A percentile compares a stretch with the other conserved stretches of the same genome.
phyloP scores from a whole-genome alignment of 2,888 invertebrate species.

The Temnothorax rugatulus region DNA sequence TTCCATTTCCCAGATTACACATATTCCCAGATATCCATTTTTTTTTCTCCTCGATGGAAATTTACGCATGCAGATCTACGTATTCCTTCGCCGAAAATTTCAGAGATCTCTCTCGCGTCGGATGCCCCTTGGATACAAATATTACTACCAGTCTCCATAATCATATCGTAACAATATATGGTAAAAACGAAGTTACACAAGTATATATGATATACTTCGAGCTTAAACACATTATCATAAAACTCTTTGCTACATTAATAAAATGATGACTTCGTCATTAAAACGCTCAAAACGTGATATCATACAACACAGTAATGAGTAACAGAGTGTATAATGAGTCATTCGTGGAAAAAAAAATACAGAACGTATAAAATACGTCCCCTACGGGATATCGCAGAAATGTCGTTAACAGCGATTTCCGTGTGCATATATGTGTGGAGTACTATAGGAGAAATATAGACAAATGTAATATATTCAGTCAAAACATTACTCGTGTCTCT shows the following conservation, averaged over 20 bases:
- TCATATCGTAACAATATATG: constrained; percentile 62
- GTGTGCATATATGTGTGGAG: constrained; percentile 21
- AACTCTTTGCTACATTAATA: constrained; percentile 68
- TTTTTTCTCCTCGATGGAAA: neutral
- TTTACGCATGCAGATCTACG: neutral
- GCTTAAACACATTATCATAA: constrained; percentile 73
- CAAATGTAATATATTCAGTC: constrained; percentile 63
- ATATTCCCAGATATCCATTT: neutral
- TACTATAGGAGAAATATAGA: constrained; percentile 58
- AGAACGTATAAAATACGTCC: constrained; percentile 37
- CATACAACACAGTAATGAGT: constrained; percentile 68
- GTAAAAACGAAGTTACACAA: constrained; percentile 68
- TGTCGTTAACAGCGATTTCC: constrained; percentile 65
- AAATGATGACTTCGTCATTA: constrained; percentile 60
- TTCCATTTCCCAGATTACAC: neutral
- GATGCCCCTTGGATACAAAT: constrained; percentile 55
- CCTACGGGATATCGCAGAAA: constrained; percentile 57
- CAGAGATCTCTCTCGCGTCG: constrained; percentile 61
- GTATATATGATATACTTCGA: constrained; percentile 70
- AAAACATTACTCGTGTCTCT: constrained; percentile 69
- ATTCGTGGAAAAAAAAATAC: constrained; percentile 57
- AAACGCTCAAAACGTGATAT: constrained; percentile 67
- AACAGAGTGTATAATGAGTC: constrained; percentile 56
- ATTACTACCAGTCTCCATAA: constrained; percentile 62
- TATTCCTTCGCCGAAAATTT: neutral